Evolutionary conservation across 1,140 invertebrate species (phyloP), one percentile per base, ranked within the genome.

Genomic region (Apolygus lucorum): DNA sequence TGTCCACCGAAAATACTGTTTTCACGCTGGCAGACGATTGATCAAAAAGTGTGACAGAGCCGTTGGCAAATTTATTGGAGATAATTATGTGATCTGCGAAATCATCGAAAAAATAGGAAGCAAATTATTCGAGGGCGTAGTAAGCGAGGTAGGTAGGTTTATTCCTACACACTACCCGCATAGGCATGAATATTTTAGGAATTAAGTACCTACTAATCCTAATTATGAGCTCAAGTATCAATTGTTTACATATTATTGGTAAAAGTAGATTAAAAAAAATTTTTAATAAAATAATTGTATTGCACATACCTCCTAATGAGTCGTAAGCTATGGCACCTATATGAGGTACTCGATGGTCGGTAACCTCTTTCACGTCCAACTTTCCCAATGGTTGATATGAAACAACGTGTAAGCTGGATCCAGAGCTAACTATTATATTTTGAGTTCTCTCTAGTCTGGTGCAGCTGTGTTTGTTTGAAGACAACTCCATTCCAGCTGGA

Each of bases 401-500:
- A 14, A 79, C 77, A 28, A 78, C 71, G 22, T 80, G 70, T 2
- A 83, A 68, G 14, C 72, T 70, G 14, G 74, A 65, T 1, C 74
- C 73, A 11, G 72, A 69, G 21, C 73, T 75, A 22, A 80, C 74
- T 1, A 80, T 62, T 14, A 81, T 21, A 24, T 52, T 4, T n/a
- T 67, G 28, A 11, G 64, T 28, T 0, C 62, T 64, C 1, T 72
- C 62, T 1, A 52, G 22, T 17, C 28, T 17, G 14, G 52, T 76
- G 72, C 87, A 89, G 1, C 78, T 82, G 2, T 79, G 80, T 28
- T 78, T 76, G 75, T 88, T 83, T 0, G 28, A 4, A 1, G 74
- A 71, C 0, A 90, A 74, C 29, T 77, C 74, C 76, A 90, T 88
- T 17, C 88, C 86, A 27, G 88, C 82, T 0, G 91, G 89, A 76